Conservation (phyloP, 2,888 invertebrate genomes). For the Rhingia campestris region DNA sequence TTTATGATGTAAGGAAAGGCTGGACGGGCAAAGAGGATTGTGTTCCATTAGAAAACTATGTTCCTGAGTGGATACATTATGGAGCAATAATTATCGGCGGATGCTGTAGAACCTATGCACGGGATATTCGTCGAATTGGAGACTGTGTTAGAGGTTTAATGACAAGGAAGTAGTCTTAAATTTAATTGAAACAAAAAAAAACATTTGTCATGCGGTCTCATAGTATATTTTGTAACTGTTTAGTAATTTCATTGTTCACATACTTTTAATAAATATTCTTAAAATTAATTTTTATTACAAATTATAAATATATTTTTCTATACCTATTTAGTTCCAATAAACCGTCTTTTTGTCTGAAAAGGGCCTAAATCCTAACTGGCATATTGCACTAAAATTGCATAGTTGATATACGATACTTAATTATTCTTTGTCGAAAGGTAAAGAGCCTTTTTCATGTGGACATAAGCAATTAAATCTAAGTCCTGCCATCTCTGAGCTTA, state of each 20-base stretch:
- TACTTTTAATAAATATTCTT: background rate
- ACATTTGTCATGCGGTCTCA: conserved; percentile 23
- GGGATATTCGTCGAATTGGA: conserved; percentile 90
- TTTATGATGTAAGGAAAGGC: conserved; percentile 79
- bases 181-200: conserved; percentile 19
- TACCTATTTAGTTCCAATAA: too few relatives aligned
- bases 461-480: too few relatives aligned
- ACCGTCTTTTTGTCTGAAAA: too few relatives aligned
- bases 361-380: too few relatives aligned
- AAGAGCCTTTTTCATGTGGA: too few relatives aligned
- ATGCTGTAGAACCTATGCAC: conserved; percentile 93
- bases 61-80: conserved; percentile 90
- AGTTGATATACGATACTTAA: too few relatives aligned
- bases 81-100: conserved; percentile 95
- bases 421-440: too few relatives aligned
- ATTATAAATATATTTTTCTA: conserved; percentile 1
- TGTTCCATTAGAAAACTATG: conserved; percentile 88
- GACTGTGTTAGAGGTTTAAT: conserved; percentile 79
- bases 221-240: too few relatives aligned
- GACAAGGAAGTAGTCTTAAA: conserved; percentile 28
- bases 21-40: conserved; percentile 89
- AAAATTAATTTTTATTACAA: conserved; percentile 24
- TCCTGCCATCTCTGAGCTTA: too few relatives aligned
- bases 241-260: background rate
- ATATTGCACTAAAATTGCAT: too few relatives aligned